Percentiles rank a stretch among this genome's conserved stretches.
Conservation (phyloP, 2,888 invertebrate species). For the Dynastes maya region DNA sequence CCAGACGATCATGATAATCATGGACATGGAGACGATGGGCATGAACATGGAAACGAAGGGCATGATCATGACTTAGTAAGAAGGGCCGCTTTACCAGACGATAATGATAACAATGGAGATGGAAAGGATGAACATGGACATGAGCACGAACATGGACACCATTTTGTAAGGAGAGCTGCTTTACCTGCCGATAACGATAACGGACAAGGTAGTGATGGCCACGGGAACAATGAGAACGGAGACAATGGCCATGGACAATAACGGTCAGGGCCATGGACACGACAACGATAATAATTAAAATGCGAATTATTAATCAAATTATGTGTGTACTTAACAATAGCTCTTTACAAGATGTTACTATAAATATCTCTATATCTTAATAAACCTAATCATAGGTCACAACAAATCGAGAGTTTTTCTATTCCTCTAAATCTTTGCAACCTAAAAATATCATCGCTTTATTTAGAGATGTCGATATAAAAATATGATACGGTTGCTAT, state of each 20-base stretch:
- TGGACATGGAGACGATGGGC: neutral
- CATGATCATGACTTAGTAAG: neutral
- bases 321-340: too few species aligned
- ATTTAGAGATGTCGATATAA: too few species aligned
- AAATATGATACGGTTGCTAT: too few species aligned
- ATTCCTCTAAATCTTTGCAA: too few species aligned
- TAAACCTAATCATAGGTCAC: too few species aligned
- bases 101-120: neutral
- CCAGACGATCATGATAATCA: neutral
- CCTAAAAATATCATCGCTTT: too few species aligned
- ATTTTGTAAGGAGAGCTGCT: neutral
- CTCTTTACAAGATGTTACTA: too few species aligned
- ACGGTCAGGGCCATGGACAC: neutral
- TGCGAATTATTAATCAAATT: too few species aligned
- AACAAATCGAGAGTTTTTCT: too few species aligned
- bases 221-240: neutral
- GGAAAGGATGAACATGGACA: neutral
- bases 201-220: neutral
- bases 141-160: neutral
- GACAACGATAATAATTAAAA: neutral
- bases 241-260: neutral
- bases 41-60: neutral
- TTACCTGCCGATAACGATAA: neutral
- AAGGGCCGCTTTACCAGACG: constrained; percentile 3
- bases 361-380: too few species aligned